Evolutionary conservation across 2,113 vertebrate species (phyloP), one percentile per base, ranked within the genome.

Genomic region (Pituophis catenifer): DNA sequence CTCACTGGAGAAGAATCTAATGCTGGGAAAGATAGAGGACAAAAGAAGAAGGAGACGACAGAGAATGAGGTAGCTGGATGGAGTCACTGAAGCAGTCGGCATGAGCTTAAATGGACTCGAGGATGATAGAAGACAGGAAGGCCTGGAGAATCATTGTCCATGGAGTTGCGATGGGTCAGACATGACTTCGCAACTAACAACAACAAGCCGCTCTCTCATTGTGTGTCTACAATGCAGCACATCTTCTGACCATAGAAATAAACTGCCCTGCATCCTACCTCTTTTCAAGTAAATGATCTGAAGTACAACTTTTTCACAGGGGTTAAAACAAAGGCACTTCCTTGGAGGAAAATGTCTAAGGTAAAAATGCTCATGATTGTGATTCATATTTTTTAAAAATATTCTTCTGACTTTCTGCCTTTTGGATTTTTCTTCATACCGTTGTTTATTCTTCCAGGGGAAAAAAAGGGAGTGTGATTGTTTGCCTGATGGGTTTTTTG

Each of bases 361-460:
- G 89, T 88, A 93, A 88, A 58, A 38, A 59, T 93, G 1, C 70
- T 57, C 91, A 29, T 55, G 91, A 38, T n/a, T 95, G 33, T 58
- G 92, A 94, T 17, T 52, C 89, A 29, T 92, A 8, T 62, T 7
- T 75, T 26, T 24, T 21, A 0, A 90, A 93, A 59, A 19, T 48
- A 75, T 38, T 12, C 0, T 1, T 1, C 33, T 90, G 0, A 38
- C 8, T 93, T 90, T 94, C 52, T 33, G 1, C 38, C 38, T 57
- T 52, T 1, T 19, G 8, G 3, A 91, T 95, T 91, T 85, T 88
- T 59, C 52, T 85, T 85, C 33, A 29, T 13, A 0, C 92, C 12
- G 5, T 19, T 48, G 26, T 55, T 90, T n/a, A 87, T 89, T 65
- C 93, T 91, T 94, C 65, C 48, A 33, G 86, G 93, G 48, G 54